Conservation (phyloP, 1,140 invertebrate genomes). For the Neodiprion pinetum region DNA sequence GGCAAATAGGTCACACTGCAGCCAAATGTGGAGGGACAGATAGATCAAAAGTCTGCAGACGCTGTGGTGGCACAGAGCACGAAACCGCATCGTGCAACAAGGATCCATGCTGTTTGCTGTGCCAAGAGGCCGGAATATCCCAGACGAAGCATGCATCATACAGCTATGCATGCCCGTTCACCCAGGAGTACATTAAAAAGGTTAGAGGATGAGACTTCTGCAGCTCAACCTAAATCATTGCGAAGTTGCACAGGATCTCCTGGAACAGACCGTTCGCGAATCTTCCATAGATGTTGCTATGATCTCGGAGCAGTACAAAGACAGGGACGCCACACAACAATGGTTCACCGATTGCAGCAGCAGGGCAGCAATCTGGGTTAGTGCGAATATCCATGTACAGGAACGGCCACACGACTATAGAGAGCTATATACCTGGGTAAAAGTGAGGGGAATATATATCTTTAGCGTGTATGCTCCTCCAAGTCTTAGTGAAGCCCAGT, state of each 20-base stretch:
- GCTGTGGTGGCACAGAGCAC: neutral
- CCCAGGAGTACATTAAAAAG: too few species aligned
- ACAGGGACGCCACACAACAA: neutral
- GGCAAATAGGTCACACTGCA: constrained; percentile 24
- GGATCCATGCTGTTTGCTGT: neutral
- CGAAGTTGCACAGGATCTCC: constrained; percentile 6
- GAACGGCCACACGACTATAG: too few species aligned
- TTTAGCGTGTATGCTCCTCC: too few species aligned
- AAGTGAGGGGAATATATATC: too few species aligned
- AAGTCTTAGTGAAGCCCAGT: too few species aligned
- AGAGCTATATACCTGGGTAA: too few species aligned
- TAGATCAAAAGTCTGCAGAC: neutral
- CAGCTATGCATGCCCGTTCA: too few species aligned
- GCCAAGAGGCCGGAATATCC: too few species aligned
- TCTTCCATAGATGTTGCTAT: neutral
- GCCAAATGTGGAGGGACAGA: constrained; percentile 21
- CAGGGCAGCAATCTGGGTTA: constrained; percentile 9
- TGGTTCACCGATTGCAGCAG: constrained; percentile 5
- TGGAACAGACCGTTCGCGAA: constrained; percentile 8
- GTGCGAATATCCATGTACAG: too few species aligned
- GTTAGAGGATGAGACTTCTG: neutral
- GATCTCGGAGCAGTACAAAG: constrained; percentile 12
- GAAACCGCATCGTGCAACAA: neutral
- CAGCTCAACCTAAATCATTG: neutral
- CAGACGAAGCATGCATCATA: too few species aligned